Percentiles rank a stretch among this genome's conserved stretches.
Evolutionary conservation across 2,888 invertebrate genomes (phyloP).

Genomic region (Ormyrus thymus): DNA sequence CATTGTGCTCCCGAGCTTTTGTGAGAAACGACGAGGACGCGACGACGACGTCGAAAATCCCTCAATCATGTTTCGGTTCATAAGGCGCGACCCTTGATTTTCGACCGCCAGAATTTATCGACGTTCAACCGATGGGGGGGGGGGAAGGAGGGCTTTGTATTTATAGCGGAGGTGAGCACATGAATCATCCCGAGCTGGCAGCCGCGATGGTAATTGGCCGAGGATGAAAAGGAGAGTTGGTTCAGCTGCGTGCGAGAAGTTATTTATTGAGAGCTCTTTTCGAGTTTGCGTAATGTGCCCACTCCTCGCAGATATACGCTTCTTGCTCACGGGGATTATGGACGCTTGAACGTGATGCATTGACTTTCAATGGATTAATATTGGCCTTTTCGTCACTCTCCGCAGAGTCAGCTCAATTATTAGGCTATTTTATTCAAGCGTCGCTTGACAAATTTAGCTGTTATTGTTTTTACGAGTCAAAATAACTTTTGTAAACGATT

Average conservation of each 20-base stretch:
- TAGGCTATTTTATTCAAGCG: no score
- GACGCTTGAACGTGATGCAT: no score
- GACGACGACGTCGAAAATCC: slow-evolving; percentile 26
- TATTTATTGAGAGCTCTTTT: no score
- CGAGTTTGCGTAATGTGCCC: no score
- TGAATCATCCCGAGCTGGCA: slow-evolving; percentile 40
- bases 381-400: no score
- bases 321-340: no score
- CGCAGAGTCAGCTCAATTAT: no score
- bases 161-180: slow-evolving; percentile 5
- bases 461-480: no score
- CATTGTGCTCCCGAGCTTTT: slow-evolving; percentile 8
- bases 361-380: no score
- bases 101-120: slow-evolving; percentile 24
- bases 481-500: no score
- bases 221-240: slow-evolving; percentile 36
- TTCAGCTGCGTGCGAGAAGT: slow-evolving; percentile 28
- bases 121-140: neutral
- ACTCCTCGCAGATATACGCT: no score
- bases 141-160: neutral
- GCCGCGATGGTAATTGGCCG: slow-evolving; percentile 42
- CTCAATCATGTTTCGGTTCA: slow-evolving; percentile 49
- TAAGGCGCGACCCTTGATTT: slow-evolving; percentile 20
- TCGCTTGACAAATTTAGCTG: no score
- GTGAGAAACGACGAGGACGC: neutral